phyloP scores from a whole-genome alignment of 2,888 invertebrate species.

The Anthrax anthrax region DNA sequence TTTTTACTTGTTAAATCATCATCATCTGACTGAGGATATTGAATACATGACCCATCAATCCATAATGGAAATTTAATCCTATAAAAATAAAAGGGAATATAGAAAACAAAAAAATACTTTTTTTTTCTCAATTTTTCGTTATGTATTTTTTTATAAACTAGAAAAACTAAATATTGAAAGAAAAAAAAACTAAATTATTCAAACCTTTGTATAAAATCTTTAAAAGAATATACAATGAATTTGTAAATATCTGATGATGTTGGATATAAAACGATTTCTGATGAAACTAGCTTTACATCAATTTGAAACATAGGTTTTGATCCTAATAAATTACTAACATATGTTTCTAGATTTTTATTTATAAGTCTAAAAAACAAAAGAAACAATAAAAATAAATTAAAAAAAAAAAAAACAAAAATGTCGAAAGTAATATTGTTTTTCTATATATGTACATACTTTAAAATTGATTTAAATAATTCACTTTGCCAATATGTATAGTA shows the following conservation, averaged over 20 bases:
- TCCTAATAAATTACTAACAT: slow-evolving; percentile 43
- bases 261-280: slow-evolving; percentile 64
- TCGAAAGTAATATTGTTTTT: no score
- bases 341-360: slow-evolving; percentile 53
- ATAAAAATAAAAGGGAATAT: slow-evolving; percentile 5
- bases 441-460: slow-evolving; percentile 33
- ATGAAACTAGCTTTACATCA: slow-evolving; percentile 55
- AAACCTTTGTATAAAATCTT: slow-evolving; percentile 62
- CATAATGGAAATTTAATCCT: slow-evolving; percentile 71
- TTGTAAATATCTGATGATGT: slow-evolving; percentile 63
- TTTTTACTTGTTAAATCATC: slow-evolving; percentile 43
- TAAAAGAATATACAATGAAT: slow-evolving; percentile 55
- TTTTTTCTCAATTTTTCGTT: no score
- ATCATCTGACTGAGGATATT: slow-evolving; percentile 37
- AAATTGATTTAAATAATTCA: slow-evolving; percentile 54
- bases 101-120: no score
- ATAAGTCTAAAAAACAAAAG: slow-evolving; percentile 41
- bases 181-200: no score
- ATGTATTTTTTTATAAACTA: no score
- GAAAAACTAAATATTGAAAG: no score
- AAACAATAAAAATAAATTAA: neutral
- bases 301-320: slow-evolving; percentile 57
- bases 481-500: slow-evolving; percentile 76
- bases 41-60: slow-evolving; percentile 69
- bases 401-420: neutral